These are phyloP conservation scores for Romanomermis culicivorax DNA, from an alignment of 2,888 invertebrate species.

Conservation along the genomic window DNA sequence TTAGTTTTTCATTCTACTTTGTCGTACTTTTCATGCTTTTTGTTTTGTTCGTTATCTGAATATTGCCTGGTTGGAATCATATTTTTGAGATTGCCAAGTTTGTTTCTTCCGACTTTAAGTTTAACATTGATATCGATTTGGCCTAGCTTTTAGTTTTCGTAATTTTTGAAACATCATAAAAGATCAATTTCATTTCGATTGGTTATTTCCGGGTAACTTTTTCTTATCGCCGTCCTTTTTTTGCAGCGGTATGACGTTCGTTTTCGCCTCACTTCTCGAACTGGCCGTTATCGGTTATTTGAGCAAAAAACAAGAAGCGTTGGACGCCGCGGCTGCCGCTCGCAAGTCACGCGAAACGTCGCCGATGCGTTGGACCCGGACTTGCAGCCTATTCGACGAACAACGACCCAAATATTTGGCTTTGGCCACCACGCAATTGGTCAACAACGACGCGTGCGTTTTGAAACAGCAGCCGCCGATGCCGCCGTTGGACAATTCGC, in stretches of 20 bases:
- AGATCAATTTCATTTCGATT: too few species aligned
- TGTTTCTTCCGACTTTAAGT: too few species aligned
- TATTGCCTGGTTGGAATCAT: too few species aligned
- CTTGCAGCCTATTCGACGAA: constrained; percentile 1
- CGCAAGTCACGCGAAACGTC: neutral
- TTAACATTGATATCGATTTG: too few species aligned
- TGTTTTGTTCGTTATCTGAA: too few species aligned
- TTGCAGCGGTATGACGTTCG: constrained; percentile 26
- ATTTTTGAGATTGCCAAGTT: too few species aligned
- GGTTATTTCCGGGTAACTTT: neutral
- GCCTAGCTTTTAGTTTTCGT: neutral
- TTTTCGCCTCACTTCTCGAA: constrained; percentile 25
- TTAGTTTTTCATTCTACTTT: too few species aligned
- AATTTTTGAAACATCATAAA: too few species aligned
- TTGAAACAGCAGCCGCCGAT: neutral
- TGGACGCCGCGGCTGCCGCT: neutral
- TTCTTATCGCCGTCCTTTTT: neutral
- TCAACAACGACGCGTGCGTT: neutral
- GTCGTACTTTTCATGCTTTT: too few species aligned
- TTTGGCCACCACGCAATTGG: neutral
- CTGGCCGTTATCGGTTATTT: constrained; percentile 27
- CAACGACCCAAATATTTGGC: neutral
- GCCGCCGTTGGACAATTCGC: neutral
- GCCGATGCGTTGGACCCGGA: neutral
- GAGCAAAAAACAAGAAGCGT: constrained; percentile 12